Conservation (phyloP, 2,113 vertebrate genomes). For the Campylorhamphus procurvoides region DNA sequence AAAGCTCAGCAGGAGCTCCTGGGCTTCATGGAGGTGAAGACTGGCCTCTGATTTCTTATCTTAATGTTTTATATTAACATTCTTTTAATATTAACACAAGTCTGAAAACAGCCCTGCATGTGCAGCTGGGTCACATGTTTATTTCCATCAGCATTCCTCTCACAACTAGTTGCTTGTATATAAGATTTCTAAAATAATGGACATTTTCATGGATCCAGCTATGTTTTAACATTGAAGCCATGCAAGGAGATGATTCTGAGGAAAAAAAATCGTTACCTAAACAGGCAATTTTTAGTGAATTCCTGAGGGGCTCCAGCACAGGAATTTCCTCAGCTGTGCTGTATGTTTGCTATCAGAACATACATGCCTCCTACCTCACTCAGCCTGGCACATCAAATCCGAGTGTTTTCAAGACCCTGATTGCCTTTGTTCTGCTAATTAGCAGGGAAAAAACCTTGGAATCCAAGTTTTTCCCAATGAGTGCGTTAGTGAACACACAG, state of each 20-base stretch:
- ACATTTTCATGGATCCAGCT: neutral
- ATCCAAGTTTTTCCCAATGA: neutral
- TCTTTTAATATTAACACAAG: neutral
- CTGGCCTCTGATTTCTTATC: conserved; percentile 1
- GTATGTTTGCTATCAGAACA: neutral
- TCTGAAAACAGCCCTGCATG: neutral
- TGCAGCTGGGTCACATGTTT: neutral
- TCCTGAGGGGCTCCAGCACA: neutral
- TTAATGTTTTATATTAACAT: neutral
- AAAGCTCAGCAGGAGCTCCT: conserved; percentile 15
- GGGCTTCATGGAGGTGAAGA: neutral
- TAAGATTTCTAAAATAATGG: neutral
- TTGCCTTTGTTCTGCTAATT: conserved; percentile 2
- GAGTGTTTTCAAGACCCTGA: neutral
- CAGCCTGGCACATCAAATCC: neutral
- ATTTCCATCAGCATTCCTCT: neutral
- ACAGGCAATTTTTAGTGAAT: neutral
- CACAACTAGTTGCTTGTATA: neutral
- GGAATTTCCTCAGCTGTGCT: neutral
- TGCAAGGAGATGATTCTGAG: neutral
- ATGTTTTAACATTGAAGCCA: neutral
- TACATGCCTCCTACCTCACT: neutral
- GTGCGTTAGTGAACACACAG: neutral
- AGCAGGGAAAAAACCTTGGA: neutral
- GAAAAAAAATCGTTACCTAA: neutral